A percentile compares a stretch with the other conserved stretches of the same genome.
phyloP scores from a whole-genome alignment of 2,888 invertebrate species.

The Unio delphinus region DNA sequence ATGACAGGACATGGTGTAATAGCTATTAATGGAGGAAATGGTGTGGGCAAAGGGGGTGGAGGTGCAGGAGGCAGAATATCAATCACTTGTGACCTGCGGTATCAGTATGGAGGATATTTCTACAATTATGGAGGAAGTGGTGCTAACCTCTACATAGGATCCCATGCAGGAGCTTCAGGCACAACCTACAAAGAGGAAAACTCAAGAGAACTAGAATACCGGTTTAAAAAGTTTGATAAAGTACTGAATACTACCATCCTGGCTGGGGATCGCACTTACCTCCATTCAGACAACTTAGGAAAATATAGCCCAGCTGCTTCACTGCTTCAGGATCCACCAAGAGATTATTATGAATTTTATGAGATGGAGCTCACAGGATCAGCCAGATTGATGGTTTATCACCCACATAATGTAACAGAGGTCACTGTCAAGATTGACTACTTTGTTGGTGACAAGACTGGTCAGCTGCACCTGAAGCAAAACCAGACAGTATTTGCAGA shows the following conservation, averaged over 20 bases:
- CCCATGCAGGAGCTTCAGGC: constrained; percentile 55
- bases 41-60: constrained; percentile 47
- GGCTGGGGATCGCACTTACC: constrained; percentile 50
- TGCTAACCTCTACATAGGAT: constrained; percentile 21
- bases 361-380: constrained; percentile 56
- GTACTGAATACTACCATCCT: constrained; percentile 52
- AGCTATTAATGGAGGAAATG: constrained; percentile 51
- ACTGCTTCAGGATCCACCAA: constrained; percentile 42
- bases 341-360: constrained; percentile 47
- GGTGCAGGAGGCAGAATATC: constrained; percentile 55
- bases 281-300: constrained; percentile 47
- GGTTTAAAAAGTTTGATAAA: constrained; percentile 53
- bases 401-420: constrained; percentile 29
- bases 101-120: constrained; percentile 53
- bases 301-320: constrained; percentile 47
- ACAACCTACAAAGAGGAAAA: constrained; percentile 58
- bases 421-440: constrained; percentile 44
- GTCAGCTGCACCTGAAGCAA: constrained; percentile 42
- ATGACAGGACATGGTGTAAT: constrained; percentile 58
- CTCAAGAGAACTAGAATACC: constrained; percentile 48
- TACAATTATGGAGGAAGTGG: constrained; percentile 55
- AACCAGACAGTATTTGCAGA: constrained; percentile 53
- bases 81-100: constrained; percentile 53
- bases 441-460: constrained; percentile 58
- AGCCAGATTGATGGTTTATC: constrained; percentile 44